Conservation (phyloP, 1,140 invertebrate genomes). For the Nymphalis io region DNA sequence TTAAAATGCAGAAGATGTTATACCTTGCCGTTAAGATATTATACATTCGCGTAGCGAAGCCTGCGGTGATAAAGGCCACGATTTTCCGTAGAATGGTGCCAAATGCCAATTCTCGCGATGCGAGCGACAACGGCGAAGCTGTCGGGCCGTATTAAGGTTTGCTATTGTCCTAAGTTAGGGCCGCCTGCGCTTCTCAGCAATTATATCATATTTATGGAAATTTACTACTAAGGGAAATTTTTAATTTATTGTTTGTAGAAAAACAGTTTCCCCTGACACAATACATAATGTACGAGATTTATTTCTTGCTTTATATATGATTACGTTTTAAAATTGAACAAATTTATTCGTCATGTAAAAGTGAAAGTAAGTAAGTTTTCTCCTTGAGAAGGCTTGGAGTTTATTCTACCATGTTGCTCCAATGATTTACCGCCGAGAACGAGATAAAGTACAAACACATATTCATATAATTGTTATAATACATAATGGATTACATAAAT, state of each 20-base stretch:
- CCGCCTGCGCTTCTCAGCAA: constrained; percentile 11
- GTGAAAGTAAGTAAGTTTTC: too few species aligned
- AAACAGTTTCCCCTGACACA: too few species aligned
- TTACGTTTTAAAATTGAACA: too few species aligned
- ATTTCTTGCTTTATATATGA: too few species aligned
- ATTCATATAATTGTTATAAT: too few species aligned
- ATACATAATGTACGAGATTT: too few species aligned
- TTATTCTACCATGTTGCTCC: too few species aligned
- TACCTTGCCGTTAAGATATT: not conserved
- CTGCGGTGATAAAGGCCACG: constrained; percentile 3
- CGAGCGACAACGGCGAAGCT: not conserved
- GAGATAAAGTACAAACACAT: too few species aligned
- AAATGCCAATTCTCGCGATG: constrained; percentile 3
- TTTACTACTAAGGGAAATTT: not conserved
- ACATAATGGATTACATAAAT: too few species aligned
- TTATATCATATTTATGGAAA: not conserved
- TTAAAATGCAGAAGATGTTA: not conserved
- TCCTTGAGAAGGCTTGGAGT: too few species aligned
- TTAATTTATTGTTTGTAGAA: not conserved
- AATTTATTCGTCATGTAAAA: too few species aligned
- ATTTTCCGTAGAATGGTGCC: constrained; percentile 8
- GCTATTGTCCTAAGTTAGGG: constrained; percentile 1
- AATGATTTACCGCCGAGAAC: too few species aligned
- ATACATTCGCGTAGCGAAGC: not conserved
- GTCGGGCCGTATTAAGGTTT: constrained; percentile 1